Conservation (phyloP, 1,140 invertebrate genomes). For the Drosophila sp. region DNA sequence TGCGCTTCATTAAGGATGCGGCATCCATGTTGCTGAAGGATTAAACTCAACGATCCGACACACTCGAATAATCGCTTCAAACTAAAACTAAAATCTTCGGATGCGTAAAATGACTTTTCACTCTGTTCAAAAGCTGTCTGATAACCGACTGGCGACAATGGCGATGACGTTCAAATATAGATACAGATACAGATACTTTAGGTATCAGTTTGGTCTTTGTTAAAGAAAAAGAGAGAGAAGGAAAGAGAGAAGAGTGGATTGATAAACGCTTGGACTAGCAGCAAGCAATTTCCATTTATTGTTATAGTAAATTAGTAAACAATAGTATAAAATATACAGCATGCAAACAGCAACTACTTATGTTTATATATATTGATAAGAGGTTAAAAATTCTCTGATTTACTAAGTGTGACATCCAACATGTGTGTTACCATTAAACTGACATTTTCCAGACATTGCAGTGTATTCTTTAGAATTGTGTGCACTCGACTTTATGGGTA, state of each 20-base stretch:
- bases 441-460: neutral
- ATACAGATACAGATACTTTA: too few relatives aligned
- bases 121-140: constrained; percentile 21
- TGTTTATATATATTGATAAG: constrained; percentile 68
- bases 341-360: constrained; percentile 21
- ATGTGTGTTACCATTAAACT: neutral
- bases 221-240: neutral
- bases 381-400: constrained; percentile 42
- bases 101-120: constrained; percentile 45
- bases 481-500: constrained; percentile 36
- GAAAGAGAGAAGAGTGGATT: constrained; percentile 20
- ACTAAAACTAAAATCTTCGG: constrained; percentile 47
- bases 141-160: constrained; percentile 43
- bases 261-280: constrained; percentile 40
- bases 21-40: constrained; percentile 44
- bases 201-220: constrained; percentile 17
- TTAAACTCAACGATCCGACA: constrained; percentile 34
- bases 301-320: constrained; percentile 62
- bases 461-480: neutral
- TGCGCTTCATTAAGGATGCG: constrained; percentile 50
- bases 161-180: constrained; percentile 49
- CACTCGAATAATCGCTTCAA: constrained; percentile 41
- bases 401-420: constrained; percentile 4
- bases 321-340: constrained; percentile 51
- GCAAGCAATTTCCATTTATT: constrained; percentile 42